Conservation (phyloP, 2,888 invertebrate species). For the Aproaerema taeniolella region DNA sequence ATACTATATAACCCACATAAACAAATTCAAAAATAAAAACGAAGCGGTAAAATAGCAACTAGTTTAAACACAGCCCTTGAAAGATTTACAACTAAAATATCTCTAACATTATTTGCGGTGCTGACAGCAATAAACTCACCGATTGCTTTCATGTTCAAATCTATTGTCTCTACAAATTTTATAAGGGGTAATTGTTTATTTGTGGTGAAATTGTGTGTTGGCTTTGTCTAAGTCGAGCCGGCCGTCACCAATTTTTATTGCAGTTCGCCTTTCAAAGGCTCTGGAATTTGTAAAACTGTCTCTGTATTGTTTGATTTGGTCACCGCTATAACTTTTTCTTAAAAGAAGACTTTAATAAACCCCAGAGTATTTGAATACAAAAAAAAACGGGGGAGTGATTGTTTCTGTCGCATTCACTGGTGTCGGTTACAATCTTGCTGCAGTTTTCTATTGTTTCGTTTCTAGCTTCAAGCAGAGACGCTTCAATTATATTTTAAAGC, state of each 20-base stretch:
- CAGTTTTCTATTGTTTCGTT: slow-evolving; percentile 41
- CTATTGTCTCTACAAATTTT: slow-evolving; percentile 51
- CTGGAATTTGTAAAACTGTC: slow-evolving; percentile 34
- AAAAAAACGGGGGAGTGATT: too few relatives aligned
- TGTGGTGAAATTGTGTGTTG: slow-evolving; percentile 55
- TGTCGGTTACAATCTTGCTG: slow-evolving; percentile 46
- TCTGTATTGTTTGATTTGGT: slow-evolving; percentile 45
- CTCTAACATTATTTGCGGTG: slow-evolving; percentile 45
- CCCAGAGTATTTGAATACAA: slow-evolving; percentile 27
- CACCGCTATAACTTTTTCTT: slow-evolving; percentile 33
- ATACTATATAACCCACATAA: slow-evolving; percentile 4
- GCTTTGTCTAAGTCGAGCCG: slow-evolving; percentile 45
- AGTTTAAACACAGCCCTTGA: slow-evolving; percentile 28
- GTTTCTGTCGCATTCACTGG: too few relatives aligned
- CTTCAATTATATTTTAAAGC: slow-evolving; percentile 39
- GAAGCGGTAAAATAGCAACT: slow-evolving; percentile 20
- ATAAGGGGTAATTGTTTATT: slow-evolving; percentile 57
- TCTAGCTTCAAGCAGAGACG: slow-evolving; percentile 40
- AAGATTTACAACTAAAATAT: slow-evolving; percentile 38
- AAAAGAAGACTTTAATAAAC: too few relatives aligned
- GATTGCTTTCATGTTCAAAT: slow-evolving; percentile 35
- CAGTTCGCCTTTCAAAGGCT: slow-evolving; percentile 35
- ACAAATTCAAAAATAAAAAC: too few relatives aligned
- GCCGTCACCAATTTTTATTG: slow-evolving; percentile 47
- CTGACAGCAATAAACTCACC: slow-evolving; percentile 52